phyloP scores from a whole-genome alignment of 2,888 invertebrate genomes.

The Trachelus troglodyta region DNA sequence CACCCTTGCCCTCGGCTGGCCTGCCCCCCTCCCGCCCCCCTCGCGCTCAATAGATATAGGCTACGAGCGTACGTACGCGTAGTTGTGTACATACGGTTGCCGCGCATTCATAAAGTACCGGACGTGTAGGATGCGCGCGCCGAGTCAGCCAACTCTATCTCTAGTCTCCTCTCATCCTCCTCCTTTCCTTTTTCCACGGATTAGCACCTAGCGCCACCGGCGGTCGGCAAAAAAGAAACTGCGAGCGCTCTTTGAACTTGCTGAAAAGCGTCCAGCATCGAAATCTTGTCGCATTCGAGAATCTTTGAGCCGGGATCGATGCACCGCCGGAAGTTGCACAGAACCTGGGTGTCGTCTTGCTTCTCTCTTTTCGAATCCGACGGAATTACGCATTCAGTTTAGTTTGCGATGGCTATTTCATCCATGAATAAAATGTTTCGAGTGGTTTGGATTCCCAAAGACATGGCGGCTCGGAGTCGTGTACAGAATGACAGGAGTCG shows the following conservation, averaged over 20 bases:
- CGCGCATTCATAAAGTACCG: conserved; percentile 58
- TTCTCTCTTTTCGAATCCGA: conserved; percentile 19
- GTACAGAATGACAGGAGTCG: too few species aligned
- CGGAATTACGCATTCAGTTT: conserved; percentile 35
- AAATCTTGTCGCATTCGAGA: too few species aligned
- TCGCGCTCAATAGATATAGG: conserved; percentile 23
- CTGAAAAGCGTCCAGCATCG: too few species aligned
- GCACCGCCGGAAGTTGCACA: conserved; percentile 62
- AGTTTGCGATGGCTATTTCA: conserved; percentile 30
- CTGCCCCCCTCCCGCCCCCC: background rate
- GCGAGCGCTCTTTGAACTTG: too few species aligned
- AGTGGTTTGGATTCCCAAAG: too few species aligned
- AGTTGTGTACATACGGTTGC: conserved; percentile 34
- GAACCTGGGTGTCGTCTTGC: conserved; percentile 27
- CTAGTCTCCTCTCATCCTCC: conserved; percentile 7
- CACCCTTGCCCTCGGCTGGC: too few species aligned
- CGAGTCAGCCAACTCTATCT: conserved; percentile 18
- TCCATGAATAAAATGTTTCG: too few species aligned
- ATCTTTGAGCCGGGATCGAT: conserved; percentile 52
- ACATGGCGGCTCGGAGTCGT: too few species aligned
- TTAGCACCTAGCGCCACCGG: conserved; percentile 39
- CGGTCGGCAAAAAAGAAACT: too few species aligned
- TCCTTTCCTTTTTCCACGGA: conserved; percentile 28
- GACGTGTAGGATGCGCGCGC: conserved; percentile 55
- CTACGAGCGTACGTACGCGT: conserved; percentile 15